A percentile compares a stretch with the other conserved stretches of the same genome.
These are phyloP conservation scores for Thera obeliscata DNA, from an alignment of 2,888 invertebrate genomes.

Conservation along the genomic window DNA sequence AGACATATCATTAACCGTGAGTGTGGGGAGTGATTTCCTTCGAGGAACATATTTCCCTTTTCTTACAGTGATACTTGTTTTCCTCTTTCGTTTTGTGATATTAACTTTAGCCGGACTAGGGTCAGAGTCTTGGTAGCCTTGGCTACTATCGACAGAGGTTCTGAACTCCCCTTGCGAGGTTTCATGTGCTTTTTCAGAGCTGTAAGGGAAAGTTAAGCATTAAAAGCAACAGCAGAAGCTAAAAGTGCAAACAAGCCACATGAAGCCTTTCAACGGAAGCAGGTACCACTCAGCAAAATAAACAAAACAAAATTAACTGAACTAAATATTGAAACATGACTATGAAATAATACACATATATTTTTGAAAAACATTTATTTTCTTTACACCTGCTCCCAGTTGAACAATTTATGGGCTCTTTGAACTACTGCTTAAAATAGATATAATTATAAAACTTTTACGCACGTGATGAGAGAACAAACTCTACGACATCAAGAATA, in stretches of 20 bases:
- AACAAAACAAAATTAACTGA: conserved; percentile 10
- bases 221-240: conserved; percentile 50
- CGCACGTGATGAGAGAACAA: neutral
- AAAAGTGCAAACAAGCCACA: conserved; percentile 46
- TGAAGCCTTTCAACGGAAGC: conserved; percentile 68
- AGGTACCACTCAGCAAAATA: conserved; percentile 51
- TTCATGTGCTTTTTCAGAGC: conserved; percentile 47
- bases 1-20: conserved; percentile 49
- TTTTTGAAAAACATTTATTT: conserved; percentile 37
- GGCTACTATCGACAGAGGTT: conserved; percentile 64
- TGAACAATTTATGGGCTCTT: conserved; percentile 33
- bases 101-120: conserved; percentile 51
- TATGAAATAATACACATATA: conserved; percentile 36
- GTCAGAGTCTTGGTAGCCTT: conserved; percentile 73
- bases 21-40: conserved; percentile 44
- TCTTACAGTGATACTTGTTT: conserved; percentile 42
- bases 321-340: conserved; percentile 21
- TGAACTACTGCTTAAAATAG: conserved; percentile 27
- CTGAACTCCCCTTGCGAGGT: conserved; percentile 48
- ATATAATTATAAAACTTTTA: conserved; percentile 3
- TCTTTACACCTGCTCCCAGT: conserved; percentile 45
- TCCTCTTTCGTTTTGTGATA: conserved; percentile 54
- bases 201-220: conserved; percentile 50
- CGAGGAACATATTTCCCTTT: conserved; percentile 47
- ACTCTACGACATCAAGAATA: neutral